phyloP scores from a whole-genome alignment of 1,140 invertebrate species.

The Penaeus chinensis region DNA sequence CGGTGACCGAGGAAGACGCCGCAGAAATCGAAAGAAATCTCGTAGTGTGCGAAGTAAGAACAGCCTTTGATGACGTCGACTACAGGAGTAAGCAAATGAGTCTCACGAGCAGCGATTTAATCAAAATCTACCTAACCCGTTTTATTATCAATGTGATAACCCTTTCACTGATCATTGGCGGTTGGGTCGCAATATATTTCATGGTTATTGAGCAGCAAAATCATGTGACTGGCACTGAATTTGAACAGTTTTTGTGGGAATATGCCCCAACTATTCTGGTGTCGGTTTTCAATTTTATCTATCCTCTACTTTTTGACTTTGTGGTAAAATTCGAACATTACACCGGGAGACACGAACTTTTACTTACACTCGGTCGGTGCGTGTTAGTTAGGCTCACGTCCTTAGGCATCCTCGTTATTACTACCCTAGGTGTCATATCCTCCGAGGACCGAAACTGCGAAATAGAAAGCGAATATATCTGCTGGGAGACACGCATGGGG shows the following conservation, averaged over 20 bases:
- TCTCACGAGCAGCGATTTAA: neutral
- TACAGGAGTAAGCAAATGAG: slow-evolving; percentile 72
- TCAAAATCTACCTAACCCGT: slow-evolving; percentile 18
- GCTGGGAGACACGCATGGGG: slow-evolving; percentile 91
- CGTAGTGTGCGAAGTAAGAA: slow-evolving; percentile 81
- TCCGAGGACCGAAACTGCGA: neutral
- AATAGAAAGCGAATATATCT: slow-evolving; percentile 67
- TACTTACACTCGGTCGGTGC: slow-evolving; percentile 78
- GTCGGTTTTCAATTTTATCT: slow-evolving; percentile 29
- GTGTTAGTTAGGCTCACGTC: slow-evolving; percentile 71
- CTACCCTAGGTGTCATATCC: slow-evolving; percentile 25
- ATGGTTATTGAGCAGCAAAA: slow-evolving; percentile 19
- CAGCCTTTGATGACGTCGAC: slow-evolving; percentile 77
- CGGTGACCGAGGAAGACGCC: slow-evolving; percentile 82
- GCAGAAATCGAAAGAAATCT: slow-evolving; percentile 82
- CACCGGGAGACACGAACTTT: slow-evolving; percentile 75
- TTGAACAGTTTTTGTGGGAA: slow-evolving; percentile 25
- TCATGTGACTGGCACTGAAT: neutral
- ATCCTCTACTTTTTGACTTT: slow-evolving; percentile 32
- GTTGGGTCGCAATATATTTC: slow-evolving; percentile 49
- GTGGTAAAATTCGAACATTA: slow-evolving; percentile 76
- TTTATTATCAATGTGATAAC: slow-evolving; percentile 17
- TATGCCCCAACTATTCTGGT: slow-evolving; percentile 41
- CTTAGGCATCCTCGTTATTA: slow-evolving; percentile 78
- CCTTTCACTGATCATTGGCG: neutral